Percentiles rank a stretch among this genome's conserved stretches.
Evolutionary conservation across 2,797 vertebrate species (phyloP).

Genomic region (Triplophysa bombifrons): DNA sequence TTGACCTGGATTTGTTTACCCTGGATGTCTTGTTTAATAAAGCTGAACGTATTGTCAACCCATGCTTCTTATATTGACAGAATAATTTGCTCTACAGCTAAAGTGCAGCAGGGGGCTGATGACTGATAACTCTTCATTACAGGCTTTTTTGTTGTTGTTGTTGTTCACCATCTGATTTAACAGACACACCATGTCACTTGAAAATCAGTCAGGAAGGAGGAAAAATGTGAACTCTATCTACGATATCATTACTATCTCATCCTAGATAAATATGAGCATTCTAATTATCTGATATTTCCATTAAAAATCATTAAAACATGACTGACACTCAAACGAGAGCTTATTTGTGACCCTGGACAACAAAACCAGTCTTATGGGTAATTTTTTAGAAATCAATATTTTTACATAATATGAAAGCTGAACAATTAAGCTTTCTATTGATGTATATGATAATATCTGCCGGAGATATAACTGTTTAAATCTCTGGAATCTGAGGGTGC

Average conservation of each 20-base stretch:
- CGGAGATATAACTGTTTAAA: no score
- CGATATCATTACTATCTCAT: neutral
- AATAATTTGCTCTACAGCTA: neutral
- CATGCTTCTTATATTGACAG: slow-evolving; percentile 10
- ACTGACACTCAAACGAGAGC: no score
- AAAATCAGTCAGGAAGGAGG: neutral
- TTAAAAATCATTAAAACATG: no score
- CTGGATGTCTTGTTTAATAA: slow-evolving; percentile 4
- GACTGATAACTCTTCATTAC: slow-evolving; percentile 3
- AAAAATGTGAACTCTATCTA: neutral
- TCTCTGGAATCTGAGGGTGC: no score
- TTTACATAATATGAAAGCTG: no score
- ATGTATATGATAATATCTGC: no score
- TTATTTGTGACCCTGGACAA: neutral
- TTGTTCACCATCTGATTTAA: slow-evolving; percentile 1
- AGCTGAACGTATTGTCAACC: neutral
- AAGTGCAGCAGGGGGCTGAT: neutral
- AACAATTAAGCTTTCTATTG: no score
- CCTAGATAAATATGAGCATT: neutral
- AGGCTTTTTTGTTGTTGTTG: neutral
- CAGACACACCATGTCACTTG: neutral
- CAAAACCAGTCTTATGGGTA: no score
- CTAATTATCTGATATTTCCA: no score
- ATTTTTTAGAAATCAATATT: no score
- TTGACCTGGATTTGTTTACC: neutral